phyloP scores from a whole-genome alignment of 2,113 vertebrate species.

The Oreochromis niloticus region DNA sequence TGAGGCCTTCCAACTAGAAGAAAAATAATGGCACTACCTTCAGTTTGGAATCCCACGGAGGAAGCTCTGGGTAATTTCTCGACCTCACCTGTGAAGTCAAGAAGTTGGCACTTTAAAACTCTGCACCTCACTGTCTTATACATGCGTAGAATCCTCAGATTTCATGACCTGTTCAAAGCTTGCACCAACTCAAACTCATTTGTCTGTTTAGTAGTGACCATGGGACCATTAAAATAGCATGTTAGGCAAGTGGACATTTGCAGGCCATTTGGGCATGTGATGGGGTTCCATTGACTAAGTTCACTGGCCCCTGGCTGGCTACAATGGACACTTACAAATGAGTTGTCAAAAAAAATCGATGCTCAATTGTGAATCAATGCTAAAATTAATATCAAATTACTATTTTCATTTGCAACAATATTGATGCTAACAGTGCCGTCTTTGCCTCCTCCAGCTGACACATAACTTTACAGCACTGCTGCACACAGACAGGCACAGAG shows the following conservation, averaged over 20 bases:
- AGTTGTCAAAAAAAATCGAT: neutral
- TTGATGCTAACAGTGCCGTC: neutral
- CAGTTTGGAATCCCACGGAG: neutral
- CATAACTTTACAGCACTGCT: neutral
- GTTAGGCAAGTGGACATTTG: neutral
- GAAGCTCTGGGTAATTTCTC: neutral
- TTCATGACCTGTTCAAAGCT: neutral
- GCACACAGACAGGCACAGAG: neutral
- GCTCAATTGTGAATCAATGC: neutral
- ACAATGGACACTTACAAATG: neutral
- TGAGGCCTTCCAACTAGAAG: neutral
- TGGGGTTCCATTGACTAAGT: neutral
- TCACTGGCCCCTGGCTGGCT: neutral
- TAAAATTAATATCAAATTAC: neutral
- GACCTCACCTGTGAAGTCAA: neutral
- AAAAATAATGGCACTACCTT: slow-evolving; percentile 17
- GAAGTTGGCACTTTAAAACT: neutral
- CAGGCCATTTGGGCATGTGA: neutral
- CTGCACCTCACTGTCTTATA: neutral
- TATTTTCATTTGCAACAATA: neutral
- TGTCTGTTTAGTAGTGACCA: neutral
- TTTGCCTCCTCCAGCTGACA: neutral
- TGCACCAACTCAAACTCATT: neutral
- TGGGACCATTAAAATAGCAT: neutral
- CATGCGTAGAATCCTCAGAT: neutral